Conservation (phyloP, 2,797 vertebrate genomes). For the Peromyscus nudipes region DNA sequence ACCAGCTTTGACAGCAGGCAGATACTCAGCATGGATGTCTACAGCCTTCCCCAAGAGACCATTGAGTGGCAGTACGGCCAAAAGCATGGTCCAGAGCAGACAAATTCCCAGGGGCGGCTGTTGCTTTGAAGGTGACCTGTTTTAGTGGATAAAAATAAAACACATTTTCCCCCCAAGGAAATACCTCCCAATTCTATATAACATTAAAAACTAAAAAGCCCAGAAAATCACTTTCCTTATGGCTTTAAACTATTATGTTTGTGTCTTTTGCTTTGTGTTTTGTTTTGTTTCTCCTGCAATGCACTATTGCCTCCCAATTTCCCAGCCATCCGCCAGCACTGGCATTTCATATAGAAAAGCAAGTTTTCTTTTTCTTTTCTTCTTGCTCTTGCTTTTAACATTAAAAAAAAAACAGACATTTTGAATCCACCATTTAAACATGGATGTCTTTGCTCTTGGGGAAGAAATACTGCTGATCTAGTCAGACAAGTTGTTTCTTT, state of each 20-base stretch:
- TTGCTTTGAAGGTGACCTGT: conserved; percentile 40
- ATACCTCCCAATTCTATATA: conserved; percentile 27
- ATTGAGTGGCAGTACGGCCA: fast-evolving
- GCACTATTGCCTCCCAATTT: conserved; percentile 63
- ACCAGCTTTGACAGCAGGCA: background rate
- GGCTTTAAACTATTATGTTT: conserved; percentile 64
- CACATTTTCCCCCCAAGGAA: background rate
- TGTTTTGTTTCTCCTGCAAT: conserved; percentile 53
- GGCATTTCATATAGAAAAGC: conserved; percentile 54
- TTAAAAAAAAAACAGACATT: conserved; percentile 24
- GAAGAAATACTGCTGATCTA: conserved; percentile 61
- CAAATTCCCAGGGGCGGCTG: background rate
- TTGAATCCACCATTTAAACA: conserved; percentile 71
- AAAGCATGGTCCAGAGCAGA: background rate
- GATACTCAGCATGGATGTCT: background rate
- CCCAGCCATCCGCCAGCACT: background rate
- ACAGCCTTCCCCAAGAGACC: background rate
- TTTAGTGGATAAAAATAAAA: conserved; percentile 64
- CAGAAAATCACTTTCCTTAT: conserved; percentile 70
- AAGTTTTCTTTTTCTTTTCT: conserved; percentile 26
- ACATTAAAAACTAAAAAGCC: conserved; percentile 52
- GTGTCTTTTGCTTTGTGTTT: conserved; percentile 36
- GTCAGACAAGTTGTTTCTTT: conserved; percentile 62
- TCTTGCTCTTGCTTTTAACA: conserved; percentile 28
- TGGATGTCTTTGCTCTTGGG: background rate